These are phyloP conservation scores for Gasterosteus aculeatus DNA, from an alignment of 2,113 vertebrate species.

Conservation along the genomic window DNA sequence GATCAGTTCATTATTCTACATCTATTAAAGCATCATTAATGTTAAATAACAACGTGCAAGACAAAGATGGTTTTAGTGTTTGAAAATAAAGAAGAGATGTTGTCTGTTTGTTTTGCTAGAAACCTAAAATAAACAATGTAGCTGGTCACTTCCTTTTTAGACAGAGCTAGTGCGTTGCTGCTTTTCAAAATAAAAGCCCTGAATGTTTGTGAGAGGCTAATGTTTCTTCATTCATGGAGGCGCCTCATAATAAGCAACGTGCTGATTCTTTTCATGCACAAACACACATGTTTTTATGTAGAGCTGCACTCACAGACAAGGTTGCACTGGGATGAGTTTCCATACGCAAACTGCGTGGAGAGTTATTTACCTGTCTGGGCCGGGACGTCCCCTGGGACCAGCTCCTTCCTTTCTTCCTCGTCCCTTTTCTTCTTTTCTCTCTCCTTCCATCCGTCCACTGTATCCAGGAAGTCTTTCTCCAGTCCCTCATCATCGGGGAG, in stretches of 20 bases:
- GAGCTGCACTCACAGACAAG: background rate
- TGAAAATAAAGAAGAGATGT: background rate
- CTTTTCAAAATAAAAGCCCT: background rate
- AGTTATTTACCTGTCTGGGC: slow-evolving; percentile 33
- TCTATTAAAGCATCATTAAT: background rate
- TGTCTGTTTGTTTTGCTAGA: background rate
- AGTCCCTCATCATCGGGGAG: background rate
- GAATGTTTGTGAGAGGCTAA: background rate
- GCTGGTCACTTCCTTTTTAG: background rate
- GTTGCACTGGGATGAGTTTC: background rate
- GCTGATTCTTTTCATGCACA: background rate
- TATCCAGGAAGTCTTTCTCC: slow-evolving; percentile 12
- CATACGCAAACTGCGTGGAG: background rate
- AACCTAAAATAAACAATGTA: background rate
- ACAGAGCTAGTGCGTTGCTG: background rate
- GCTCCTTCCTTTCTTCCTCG: background rate
- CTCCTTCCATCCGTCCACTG: slow-evolving; percentile 46
- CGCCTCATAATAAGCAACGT: background rate
- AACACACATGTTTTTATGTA: background rate
- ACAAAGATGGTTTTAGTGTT: background rate
- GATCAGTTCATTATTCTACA: background rate
- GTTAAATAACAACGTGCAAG: background rate
- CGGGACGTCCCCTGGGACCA: slow-evolving; percentile 1
- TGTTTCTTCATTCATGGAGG: background rate
- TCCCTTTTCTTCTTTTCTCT: slow-evolving; percentile 12